These are phyloP conservation scores for Oncorhynchus tshawytscha DNA, from an alignment of 2,113 vertebrate genomes.

Conservation along the genomic window DNA sequence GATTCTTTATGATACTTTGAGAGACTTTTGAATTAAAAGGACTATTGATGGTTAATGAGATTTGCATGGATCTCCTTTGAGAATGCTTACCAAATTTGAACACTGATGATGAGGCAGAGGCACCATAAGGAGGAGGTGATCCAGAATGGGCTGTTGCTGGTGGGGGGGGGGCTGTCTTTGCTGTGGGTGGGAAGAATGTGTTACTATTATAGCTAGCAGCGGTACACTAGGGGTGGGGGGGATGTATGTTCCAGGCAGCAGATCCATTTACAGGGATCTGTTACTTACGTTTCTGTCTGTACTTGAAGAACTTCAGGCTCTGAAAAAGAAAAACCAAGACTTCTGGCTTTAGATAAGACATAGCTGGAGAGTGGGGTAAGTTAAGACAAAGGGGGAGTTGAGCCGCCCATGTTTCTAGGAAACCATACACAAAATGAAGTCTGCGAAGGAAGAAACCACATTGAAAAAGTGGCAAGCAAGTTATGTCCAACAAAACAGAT, in stretches of 20 bases:
- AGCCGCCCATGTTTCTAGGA: not conserved
- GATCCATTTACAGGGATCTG: not conserved
- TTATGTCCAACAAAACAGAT: too few species aligned
- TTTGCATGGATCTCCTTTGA: not conserved
- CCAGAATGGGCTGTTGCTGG: constrained; percentile 23
- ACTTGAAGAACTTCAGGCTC: constrained; percentile 70
- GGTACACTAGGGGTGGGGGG: not conserved
- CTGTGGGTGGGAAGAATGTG: constrained; percentile 32
- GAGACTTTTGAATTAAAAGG: not conserved
- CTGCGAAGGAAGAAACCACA: too few species aligned
- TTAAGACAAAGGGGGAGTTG: too few species aligned
- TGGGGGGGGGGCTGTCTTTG: constrained; percentile 42
- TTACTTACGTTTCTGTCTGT: constrained; percentile 65
- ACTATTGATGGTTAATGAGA: not conserved
- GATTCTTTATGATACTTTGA: not conserved
- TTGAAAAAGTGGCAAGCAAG: too few species aligned
- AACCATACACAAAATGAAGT: not conserved
- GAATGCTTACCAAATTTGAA: constrained; percentile 64
- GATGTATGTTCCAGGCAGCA: not conserved
- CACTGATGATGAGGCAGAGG: constrained; percentile 18
- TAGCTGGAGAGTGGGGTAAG: not conserved
- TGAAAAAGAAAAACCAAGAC: constrained; percentile 29
- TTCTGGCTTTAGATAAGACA: not conserved
- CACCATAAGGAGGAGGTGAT: constrained; percentile 20
- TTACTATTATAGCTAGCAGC: not conserved